phyloP scores from a whole-genome alignment of 1,140 invertebrate genomes.

The Drosophila dunni region DNA sequence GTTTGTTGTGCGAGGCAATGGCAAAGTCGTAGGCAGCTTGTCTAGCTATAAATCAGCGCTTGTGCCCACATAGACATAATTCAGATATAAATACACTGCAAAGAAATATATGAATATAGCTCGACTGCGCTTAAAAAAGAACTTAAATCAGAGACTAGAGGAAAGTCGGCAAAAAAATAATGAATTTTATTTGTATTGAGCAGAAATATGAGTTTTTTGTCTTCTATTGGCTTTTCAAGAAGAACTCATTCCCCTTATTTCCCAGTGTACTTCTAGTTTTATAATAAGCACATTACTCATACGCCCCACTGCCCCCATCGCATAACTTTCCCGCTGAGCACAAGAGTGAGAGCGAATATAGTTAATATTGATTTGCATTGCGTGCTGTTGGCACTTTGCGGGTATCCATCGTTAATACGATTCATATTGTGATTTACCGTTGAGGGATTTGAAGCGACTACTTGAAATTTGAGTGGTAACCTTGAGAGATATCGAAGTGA shows the following conservation, averaged over 20 bases:
- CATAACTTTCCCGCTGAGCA: background rate
- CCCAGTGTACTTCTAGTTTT: constrained; percentile 1
- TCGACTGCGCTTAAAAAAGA: too few relatives aligned
- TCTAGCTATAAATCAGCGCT: constrained; percentile 61
- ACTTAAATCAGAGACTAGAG: too few relatives aligned
- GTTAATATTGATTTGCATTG: constrained; percentile 71
- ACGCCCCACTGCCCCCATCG: constrained; percentile 13
- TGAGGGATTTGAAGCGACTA: constrained; percentile 16
- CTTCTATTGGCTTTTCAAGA: too few relatives aligned
- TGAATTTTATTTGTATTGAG: too few relatives aligned
- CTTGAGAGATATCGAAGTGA: constrained; percentile 53
- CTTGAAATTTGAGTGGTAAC: constrained; percentile 51
- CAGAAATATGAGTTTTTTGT: too few relatives aligned
- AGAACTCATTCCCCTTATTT: too few relatives aligned
- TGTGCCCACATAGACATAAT: constrained; percentile 46
- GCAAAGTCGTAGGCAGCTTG: constrained; percentile 24
- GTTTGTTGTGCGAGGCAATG: constrained; percentile 64
- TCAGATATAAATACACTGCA: background rate
- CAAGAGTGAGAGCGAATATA: background rate
- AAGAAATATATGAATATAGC: too few relatives aligned
- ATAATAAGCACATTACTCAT: constrained; percentile 19
- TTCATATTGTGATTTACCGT: constrained; percentile 19
- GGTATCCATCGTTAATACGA: constrained; percentile 6
- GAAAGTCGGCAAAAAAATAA: too few relatives aligned
- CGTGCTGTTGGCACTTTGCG: constrained; percentile 58